Evolutionary conservation across 2,113 vertebrate genomes (phyloP).

Genomic region (Montifringilla adamsi): DNA sequence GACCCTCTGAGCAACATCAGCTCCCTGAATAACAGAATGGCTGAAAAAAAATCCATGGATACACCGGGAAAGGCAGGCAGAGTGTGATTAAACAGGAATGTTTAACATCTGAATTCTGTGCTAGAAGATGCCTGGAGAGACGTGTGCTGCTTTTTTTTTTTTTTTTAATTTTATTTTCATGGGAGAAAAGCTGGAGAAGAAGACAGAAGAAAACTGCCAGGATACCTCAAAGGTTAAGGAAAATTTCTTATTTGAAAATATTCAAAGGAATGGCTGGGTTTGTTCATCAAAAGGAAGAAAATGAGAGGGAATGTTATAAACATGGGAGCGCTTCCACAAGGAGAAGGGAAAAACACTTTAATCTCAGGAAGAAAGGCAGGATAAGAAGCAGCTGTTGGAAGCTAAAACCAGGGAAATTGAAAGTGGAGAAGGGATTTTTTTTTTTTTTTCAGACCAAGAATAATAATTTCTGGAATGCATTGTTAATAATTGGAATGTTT

Average conservation of each 20-base stretch:
- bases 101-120: background rate
- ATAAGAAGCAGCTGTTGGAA: background rate
- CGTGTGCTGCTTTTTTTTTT: fast-evolving
- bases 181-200: background rate
- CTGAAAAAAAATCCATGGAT: background rate
- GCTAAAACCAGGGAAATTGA: background rate
- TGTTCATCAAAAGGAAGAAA: background rate
- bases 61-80: fast-evolving
- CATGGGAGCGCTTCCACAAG: background rate
- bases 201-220: background rate
- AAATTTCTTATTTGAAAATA: background rate
- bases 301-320: background rate
- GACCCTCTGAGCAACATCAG: background rate
- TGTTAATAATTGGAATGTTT: background rate
- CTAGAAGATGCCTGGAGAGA: background rate
- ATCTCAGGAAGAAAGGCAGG: background rate
- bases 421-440: background rate
- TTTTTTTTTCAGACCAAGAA: background rate
- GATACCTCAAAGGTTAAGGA: background rate
- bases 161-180: background rate
- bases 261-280: background rate
- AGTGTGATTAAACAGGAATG: background rate
- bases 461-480: background rate
- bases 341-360: background rate
- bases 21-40: background rate